Evolutionary conservation across 2,113 vertebrate species (phyloP), one percentile per base, ranked within the genome.

Genomic region (Mormoops blainvillei): DNA sequence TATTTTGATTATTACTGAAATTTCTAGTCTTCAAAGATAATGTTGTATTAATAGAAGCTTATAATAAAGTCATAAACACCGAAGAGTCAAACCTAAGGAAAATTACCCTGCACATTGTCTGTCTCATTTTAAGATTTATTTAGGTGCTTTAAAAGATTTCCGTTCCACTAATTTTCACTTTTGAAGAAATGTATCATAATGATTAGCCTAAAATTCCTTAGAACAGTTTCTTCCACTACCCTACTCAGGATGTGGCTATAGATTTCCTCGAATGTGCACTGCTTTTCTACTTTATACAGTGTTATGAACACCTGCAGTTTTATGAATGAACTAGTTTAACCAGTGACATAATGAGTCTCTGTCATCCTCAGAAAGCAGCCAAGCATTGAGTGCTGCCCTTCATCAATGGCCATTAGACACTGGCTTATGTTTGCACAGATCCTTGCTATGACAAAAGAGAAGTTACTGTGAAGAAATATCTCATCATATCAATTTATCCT

Each of bases 331-430:
- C 78, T 95, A 94, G 76, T 94, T 50, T 94, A 91, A 50, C 74
- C 70, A 94, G 65, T 96, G 94, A 95, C 67, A 90, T 95, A 84
- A 95, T 96, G 85, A 96, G 80, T 97, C 54, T 95, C 80, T 96
- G 76, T 97, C 18, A 52, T 89, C 33, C 13, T 84, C 58, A 87
- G 84, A 97, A 95, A 94, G 84, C 89, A 92, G 93, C 70, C 94
- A 87, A 41, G 43, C 43, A 70, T 95, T 94, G 86, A 94, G 76
- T 24, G 41, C 58, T 93, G 54, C 67, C 13, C 50, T 80, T 96
- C 50, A 89, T 91, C 93, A 89, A 1, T 92, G 61, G 90, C 63
- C 71, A 54, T 95, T 61, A 97, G 78, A 94, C 28, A 84, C 56
- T 92, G 82, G 80, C 71, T 95, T 94, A 74, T 87, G 94, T 95